These are phyloP conservation scores for Sylvicola cinctus DNA, from an alignment of 2,888 invertebrate genomes.

Conservation along the genomic window DNA sequence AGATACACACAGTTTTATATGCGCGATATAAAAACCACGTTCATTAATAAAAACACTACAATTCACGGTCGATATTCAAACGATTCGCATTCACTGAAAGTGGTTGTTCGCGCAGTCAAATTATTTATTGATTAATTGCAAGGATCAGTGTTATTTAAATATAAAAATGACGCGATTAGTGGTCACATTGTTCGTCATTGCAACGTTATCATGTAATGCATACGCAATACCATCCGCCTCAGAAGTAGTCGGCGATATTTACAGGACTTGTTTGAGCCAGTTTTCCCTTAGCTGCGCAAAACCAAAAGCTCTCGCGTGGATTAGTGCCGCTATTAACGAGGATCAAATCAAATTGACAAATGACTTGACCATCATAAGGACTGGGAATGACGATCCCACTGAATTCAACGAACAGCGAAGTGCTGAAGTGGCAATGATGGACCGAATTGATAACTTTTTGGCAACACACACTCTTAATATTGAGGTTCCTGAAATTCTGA, in stretches of 20 bases:
- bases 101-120: no score
- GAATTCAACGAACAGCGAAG: constrained; percentile 12
- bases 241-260: constrained; percentile 41
- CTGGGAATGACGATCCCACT: constrained; percentile 24
- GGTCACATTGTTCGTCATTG: constrained; percentile 4
- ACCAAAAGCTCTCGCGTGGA: constrained; percentile 57
- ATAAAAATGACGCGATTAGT: constrained; percentile 10
- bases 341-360: constrained; percentile 55
- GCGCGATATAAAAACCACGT: constrained; percentile 24
- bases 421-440: constrained; percentile 31
- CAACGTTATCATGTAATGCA: constrained; percentile 3
- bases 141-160: constrained; percentile 14
- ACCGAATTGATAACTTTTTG: constrained; percentile 52
- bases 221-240: constrained; percentile 32
- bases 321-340: constrained; percentile 41
- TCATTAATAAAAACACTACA: constrained; percentile 18
- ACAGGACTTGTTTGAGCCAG: constrained; percentile 42
- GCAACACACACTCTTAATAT: constrained; percentile 55
- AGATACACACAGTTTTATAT: constrained; percentile 6
- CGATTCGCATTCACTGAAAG: not conserved
- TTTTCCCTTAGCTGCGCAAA: constrained; percentile 53
- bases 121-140: no score
- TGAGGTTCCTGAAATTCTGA: constrained; percentile 44
- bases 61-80: constrained; percentile 6
- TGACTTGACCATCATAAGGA: constrained; percentile 50